Base-by-base conservation (phyloP, 2,113 vertebrate species). In the Coreoperca whiteheadi region DNA sequence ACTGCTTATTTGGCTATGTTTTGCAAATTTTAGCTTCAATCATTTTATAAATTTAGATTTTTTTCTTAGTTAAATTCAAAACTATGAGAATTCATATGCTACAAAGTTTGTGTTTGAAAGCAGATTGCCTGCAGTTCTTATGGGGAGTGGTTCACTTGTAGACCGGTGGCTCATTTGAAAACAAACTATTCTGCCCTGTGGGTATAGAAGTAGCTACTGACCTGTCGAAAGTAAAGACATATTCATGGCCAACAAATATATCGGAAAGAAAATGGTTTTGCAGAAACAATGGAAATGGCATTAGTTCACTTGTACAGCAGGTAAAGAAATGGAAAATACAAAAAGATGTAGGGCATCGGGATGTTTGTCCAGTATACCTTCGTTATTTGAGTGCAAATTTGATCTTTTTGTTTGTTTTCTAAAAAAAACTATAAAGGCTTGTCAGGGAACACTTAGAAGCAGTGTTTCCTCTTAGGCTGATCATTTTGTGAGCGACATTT, bases 401-500 rank as follows among this genome's bases (percentile, higher is more conserved):
- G 1, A 50, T 80, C 7, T 34, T 61, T 3, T 32, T 54, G 8
- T 25, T 70, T 32, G 15, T 50, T 51, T 39, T 70, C 25, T 56
- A 15, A 21, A 50, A 70, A 50, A 16, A 50, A 6, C 4, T 50
- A 50, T 14, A 23, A 67, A 63, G 6, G 30, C n/a, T n/a, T 14
- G 9, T 32, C 14, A 32, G 57, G 23, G 23, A 23, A 25, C 64
- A 56, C 56, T 54, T 54, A 9, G 0, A 1, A 50, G 30, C 37
- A 59, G 8, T 23, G 28, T 53, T 71, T 61, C 28, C 12, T 64
- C 32, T 53, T 30, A 28, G 50, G 50, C 63, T 46, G 74, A 46
- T 67, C 25, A 20, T 77, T 70, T 37, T 34, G 30, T 64, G 66
- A 69, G 41, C 48, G 46, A 21, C 23, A 56, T 69, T 68, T 67